Evolutionary conservation across 1,140 invertebrate genomes (phyloP), one percentile per base, ranked within the genome.

Genomic region (Danaus melanippus): DNA sequence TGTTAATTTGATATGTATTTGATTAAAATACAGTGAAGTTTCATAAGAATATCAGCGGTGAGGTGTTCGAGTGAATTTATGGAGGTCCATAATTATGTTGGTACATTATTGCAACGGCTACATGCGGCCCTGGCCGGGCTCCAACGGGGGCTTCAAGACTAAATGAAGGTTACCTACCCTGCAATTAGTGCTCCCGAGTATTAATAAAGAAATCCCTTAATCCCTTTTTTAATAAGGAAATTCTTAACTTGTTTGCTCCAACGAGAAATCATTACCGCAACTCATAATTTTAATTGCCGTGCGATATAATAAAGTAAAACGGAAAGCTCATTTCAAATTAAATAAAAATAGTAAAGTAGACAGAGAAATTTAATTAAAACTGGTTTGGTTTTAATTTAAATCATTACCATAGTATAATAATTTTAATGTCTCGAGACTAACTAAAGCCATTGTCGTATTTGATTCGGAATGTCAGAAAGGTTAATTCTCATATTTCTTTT

Each of bases 381-480:
- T 32, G 21, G 21, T 32, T 7, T 8, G 21, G 21, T 3, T 32
- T 32, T 32, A 32, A 32, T 32, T 32, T 32, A 32, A 32, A 32
- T 32, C 2, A 32, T 32, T 32, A 32, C 21, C 6, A 5, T 5
- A 5, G 21, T 32, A 32, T 32, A 32, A 32, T 32, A 32, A 32
- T 32, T 32, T 32, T 3, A 32, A 32, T 32, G 21, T 32, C 7
- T 32, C 21, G 7, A 32, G 21, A 32, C 21, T 32, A 32, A 32
- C 21, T 32, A 32, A 32, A 32, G 21, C 21, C 6, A 7, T 32
- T 32, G 21, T 32, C 4, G 21, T 60, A 53, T 70, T 76, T 78
- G 64, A 76, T 78, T 76, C 71, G 74, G 75, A 75, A 75, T 70
- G 71, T 60, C 66, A 78, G 78, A 79, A 76, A 78, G 79, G 74